These are phyloP conservation scores for Magallana gigas DNA, from an alignment of 1,140 invertebrate genomes.

Conservation along the genomic window DNA sequence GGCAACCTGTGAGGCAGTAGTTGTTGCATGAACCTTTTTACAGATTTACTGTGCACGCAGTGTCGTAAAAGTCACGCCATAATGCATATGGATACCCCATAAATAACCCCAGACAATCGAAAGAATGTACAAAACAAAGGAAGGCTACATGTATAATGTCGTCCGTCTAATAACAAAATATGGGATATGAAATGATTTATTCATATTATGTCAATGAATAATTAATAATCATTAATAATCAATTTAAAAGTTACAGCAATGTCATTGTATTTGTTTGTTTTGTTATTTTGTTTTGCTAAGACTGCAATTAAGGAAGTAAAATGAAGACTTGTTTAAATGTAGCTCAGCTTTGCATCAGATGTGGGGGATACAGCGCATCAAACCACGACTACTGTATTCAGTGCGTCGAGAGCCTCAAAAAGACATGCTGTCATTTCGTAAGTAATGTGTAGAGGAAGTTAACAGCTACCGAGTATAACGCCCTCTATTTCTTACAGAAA, in stretches of 20 bases:
- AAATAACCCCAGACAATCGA: too few relatives aligned
- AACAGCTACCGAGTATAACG: too few relatives aligned
- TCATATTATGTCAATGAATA: not conserved
- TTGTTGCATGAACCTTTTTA: too few relatives aligned
- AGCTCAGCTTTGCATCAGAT: conserved; percentile 35
- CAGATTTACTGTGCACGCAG: too few relatives aligned
- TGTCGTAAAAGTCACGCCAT: too few relatives aligned
- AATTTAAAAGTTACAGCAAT: not conserved
- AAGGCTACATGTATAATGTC: too few relatives aligned
- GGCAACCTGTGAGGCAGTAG: too few relatives aligned
- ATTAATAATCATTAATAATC: not conserved
- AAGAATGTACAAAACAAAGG: too few relatives aligned
- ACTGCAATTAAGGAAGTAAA: too few relatives aligned
- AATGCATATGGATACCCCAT: too few relatives aligned
- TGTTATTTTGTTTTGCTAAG: not conserved
- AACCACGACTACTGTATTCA: conserved; percentile 40
- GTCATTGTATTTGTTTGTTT: not conserved
- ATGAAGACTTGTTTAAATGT: not conserved
- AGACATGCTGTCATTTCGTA: conserved; percentile 27
- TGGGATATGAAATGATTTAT: not conserved
- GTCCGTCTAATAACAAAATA: not conserved
- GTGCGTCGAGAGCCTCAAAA: conserved; percentile 26
- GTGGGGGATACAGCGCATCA: conserved; percentile 33
- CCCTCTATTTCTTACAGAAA: too few relatives aligned
- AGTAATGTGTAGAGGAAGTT: not conserved